Percentiles rank a stretch among this genome's conserved stretches.
Evolutionary conservation across 2,797 vertebrate genomes (phyloP).

Genomic region (Tragelaphus eurycerus): DNA sequence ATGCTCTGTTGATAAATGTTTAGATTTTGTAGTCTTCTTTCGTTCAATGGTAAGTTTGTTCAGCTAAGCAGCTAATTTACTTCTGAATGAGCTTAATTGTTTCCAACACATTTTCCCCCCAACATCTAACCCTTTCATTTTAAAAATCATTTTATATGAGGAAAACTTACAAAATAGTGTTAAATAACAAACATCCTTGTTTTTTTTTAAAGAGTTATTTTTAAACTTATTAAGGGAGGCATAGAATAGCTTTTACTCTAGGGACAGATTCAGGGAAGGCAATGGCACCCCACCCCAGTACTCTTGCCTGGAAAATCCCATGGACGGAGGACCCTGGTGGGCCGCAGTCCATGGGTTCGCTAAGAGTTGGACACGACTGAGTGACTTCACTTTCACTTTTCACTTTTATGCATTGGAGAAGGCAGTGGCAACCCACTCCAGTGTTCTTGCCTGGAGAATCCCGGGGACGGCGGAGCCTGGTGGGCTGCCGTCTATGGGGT

Average conservation of each 20-base stretch:
- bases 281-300: too few relatives aligned
- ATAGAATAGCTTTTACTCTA: background rate
- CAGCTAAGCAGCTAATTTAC: background rate
- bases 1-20: background rate
- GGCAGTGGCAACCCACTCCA: too few relatives aligned
- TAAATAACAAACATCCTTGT: background rate
- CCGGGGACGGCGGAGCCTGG: too few relatives aligned
- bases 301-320: too few relatives aligned
- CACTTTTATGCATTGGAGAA: too few relatives aligned
- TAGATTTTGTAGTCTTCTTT: background rate
- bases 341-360: too few relatives aligned
- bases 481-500: too few relatives aligned
- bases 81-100: background rate
- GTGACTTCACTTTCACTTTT: too few relatives aligned
- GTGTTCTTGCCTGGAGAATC: too few relatives aligned
- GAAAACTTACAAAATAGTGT: slow-evolving; percentile 26
- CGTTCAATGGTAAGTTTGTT: background rate
- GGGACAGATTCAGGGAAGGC: background rate
- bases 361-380: too few relatives aligned
- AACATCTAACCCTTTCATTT: background rate
- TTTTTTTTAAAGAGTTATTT: background rate
- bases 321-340: too few relatives aligned
- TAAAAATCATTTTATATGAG: background rate
- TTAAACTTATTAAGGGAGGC: background rate
- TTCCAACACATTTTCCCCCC: background rate